Percentiles rank a stretch among this genome's conserved stretches.
phyloP scores from a whole-genome alignment of 2,888 invertebrate genomes.

The Corbicula japonica region DNA sequence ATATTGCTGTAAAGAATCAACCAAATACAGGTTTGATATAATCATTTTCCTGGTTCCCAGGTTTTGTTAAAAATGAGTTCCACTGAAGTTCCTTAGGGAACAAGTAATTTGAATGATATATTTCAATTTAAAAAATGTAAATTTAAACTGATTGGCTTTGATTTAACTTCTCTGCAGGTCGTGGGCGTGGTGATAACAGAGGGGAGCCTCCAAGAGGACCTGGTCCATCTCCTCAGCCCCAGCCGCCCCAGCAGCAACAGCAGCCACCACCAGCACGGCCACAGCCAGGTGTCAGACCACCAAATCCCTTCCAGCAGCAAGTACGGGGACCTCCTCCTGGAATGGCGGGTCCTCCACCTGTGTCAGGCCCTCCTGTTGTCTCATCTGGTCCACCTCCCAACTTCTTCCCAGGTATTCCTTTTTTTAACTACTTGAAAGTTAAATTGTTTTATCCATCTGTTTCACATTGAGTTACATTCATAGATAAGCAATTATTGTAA shows the following conservation, averaged over 20 bases:
- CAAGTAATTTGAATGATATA: too few species aligned
- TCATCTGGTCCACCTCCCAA: constrained; percentile 59
- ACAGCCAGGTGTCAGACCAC: constrained; percentile 50
- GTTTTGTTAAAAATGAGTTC: too few species aligned
- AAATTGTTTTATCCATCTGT: too few species aligned
- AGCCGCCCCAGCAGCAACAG: constrained; percentile 55
- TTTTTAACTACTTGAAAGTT: too few species aligned
- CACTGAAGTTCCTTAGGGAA: too few species aligned
- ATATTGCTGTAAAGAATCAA: too few species aligned
- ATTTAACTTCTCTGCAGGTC: constrained; percentile 38
- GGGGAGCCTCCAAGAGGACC: constrained; percentile 44
- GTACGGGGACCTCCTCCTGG: constrained; percentile 65
- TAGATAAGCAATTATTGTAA: too few species aligned
- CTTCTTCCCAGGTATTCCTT: constrained; percentile 59
- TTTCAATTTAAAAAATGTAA: too few species aligned
- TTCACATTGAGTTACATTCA: too few species aligned
- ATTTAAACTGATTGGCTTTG: too few species aligned
- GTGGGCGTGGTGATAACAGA: constrained; percentile 48
- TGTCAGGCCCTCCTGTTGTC: constrained; percentile 57
- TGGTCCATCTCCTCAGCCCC: constrained; percentile 59
- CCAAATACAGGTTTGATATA: too few species aligned
- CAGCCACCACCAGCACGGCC: constrained; percentile 48
- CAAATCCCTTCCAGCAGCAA: constrained; percentile 49
- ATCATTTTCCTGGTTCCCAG: too few species aligned
- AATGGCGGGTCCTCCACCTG: constrained; percentile 82